Evolutionary conservation across 1,140 invertebrate species (phyloP).

Genomic region (Drosophila repleta): DNA sequence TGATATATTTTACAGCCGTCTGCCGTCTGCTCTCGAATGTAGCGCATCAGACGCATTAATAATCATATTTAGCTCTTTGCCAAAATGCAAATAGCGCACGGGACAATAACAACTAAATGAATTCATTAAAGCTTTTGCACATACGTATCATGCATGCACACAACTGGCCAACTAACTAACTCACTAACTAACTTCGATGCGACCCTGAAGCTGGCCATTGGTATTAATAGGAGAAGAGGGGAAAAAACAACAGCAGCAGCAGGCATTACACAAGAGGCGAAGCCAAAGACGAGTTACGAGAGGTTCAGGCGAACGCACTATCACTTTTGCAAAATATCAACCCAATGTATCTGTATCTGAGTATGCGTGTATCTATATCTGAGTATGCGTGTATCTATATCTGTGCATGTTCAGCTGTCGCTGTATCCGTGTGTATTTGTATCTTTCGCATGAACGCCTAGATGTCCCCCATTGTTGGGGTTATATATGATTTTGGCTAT

Average conservation of each 20-base stretch:
- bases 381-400: neutral
- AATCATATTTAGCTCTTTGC: conserved; percentile 13
- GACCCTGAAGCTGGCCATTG: conserved; percentile 83
- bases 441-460: conserved; percentile 19
- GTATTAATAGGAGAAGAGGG: conserved; percentile 37
- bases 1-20: neutral
- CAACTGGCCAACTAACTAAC: conserved; percentile 1
- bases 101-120: conserved; percentile 18
- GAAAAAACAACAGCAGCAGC: neutral
- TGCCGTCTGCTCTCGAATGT: conserved; percentile 9
- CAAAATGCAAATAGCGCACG: conserved; percentile 6
- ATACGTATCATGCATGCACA: conserved; percentile 7
- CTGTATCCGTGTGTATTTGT: neutral
- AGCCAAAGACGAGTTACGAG: conserved; percentile 42
- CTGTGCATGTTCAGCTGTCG: no score
- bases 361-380: neutral
- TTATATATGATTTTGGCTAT: conserved; percentile 52
- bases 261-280: conserved; percentile 40
- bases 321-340: conserved; percentile 67
- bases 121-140: conserved; percentile 3
- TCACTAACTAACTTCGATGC: conserved; percentile 19
- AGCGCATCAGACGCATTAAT: conserved; percentile 35
- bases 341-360: neutral
- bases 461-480: conserved; percentile 44
- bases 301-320: conserved; percentile 64